Percentiles rank a stretch among this genome's conserved stretches.
These are phyloP conservation scores for Holocentrus rufus DNA, from an alignment of 2,797 vertebrate genomes.

Conservation along the genomic window DNA sequence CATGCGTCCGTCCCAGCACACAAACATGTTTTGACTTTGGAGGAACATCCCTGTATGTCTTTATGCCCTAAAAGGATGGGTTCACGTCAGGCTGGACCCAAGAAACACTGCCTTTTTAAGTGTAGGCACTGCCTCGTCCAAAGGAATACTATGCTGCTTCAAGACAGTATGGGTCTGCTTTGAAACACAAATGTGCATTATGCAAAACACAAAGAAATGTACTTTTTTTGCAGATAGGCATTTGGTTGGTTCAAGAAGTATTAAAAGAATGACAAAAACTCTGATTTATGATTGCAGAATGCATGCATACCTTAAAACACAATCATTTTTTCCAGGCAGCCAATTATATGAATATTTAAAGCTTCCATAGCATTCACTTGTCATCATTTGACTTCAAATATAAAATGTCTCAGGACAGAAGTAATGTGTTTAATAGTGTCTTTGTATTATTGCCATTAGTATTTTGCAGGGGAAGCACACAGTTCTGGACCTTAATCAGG, in stretches of 20 bases:
- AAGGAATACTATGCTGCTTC: not conserved
- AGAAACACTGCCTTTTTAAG: not conserved
- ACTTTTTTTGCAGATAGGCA: no score
- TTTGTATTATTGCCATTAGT: no score
- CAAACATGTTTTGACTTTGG: constrained; percentile 52
- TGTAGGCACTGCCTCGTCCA: not conserved
- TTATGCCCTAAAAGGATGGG: constrained; percentile 45
- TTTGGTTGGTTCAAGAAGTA: no score
- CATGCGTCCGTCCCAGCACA: constrained; percentile 30
- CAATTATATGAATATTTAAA: constrained; percentile 54
- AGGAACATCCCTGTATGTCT: constrained; percentile 38
- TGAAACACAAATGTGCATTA: no score
- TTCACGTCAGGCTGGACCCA: constrained; percentile 7
- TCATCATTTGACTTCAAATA: constrained; percentile 52
- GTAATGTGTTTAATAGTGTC: constrained; percentile 48
- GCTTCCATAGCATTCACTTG: constrained; percentile 46
- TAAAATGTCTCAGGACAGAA: constrained; percentile 41
- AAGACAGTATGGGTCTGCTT: not conserved
- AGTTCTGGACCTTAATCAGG: no score
- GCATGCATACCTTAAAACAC: no score
- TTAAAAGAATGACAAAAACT: no score
- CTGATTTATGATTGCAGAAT: no score
- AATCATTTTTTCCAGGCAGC: constrained; percentile 29
- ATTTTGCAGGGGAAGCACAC: no score
- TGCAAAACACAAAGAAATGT: constrained; percentile 42